Evolutionary conservation across 2,888 invertebrate genomes (phyloP).

Genomic region (Campoplex capitator): DNA sequence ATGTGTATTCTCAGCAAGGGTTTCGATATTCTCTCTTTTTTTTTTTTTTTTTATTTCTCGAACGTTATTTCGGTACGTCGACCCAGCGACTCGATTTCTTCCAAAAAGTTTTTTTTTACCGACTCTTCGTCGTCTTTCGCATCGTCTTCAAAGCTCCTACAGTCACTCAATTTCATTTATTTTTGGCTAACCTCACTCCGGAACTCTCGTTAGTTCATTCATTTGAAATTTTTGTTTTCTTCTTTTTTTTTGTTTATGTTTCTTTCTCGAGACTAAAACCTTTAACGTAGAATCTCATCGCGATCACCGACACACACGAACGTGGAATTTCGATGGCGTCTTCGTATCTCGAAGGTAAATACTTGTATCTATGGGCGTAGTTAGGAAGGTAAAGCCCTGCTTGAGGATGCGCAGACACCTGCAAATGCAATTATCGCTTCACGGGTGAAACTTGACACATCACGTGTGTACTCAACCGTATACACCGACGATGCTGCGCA

Average conservation of each 20-base stretch:
- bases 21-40: neutral
- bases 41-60: neutral
- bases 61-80: slow-evolving; percentile 68
- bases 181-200: slow-evolving; percentile 8
- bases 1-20: neutral
- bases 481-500: neutral
- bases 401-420: slow-evolving; percentile 40
- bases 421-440: slow-evolving; percentile 65
- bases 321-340: neutral
- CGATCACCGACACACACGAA: neutral
- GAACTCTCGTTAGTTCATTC: neutral
- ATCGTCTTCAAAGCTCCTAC: slow-evolving; percentile 19
- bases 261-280: neutral
- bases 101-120: slow-evolving; percentile 34
- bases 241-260: neutral
- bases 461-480: slow-evolving; percentile 18
- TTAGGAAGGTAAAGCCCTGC: slow-evolving; percentile 20
- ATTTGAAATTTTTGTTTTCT: neutral
- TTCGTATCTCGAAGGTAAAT: neutral
- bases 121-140: neutral
- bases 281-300: neutral
- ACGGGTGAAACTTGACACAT: slow-evolving; percentile 39
- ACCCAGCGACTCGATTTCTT: slow-evolving; percentile 43
- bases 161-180: slow-evolving; percentile 20
- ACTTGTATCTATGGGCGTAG: neutral